Evolutionary conservation across 2,797 vertebrate genomes (phyloP).

Genomic region (Hipposideros larvatus): DNA sequence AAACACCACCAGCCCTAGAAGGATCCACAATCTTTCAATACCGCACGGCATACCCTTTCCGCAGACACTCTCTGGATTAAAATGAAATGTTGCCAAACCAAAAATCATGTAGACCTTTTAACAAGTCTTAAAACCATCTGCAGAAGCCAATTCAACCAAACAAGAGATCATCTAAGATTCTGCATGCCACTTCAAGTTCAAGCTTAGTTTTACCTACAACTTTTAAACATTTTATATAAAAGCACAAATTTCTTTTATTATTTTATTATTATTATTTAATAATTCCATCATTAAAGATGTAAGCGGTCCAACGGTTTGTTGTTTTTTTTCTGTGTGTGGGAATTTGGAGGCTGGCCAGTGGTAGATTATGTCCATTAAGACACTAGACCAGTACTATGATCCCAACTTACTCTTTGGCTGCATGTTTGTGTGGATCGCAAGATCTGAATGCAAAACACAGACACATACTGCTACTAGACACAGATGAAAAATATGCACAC

Average conservation of each 20-base stretch:
- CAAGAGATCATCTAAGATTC: not conserved
- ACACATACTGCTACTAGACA: conserved; percentile 90
- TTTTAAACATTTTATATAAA: not conserved
- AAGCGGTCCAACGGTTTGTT: not conserved
- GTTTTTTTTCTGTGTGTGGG: conserved; percentile 82
- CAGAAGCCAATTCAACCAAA: not conserved
- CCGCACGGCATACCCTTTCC: not conserved
- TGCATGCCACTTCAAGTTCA: not conserved
- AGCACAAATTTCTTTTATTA: not conserved
- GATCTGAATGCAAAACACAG: conserved; percentile 92
- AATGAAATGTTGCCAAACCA: not conserved
- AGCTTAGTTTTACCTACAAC: not conserved
- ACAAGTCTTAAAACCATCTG: not conserved
- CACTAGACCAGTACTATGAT: conserved; percentile 99
- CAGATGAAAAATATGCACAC: conserved; percentile 94
- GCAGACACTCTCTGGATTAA: not conserved
- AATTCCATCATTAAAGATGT: not conserved
- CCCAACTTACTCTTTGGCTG: conserved; percentile 93
- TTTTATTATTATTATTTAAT: not conserved
- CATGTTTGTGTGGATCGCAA: conserved; percentile 91
- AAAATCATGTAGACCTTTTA: not conserved
- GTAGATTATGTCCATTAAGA: conserved; percentile 87
- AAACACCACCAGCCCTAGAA: not conserved
- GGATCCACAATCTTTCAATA: not conserved
- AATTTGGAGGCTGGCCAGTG: conserved; percentile 91